Percentiles rank a stretch among this genome's conserved stretches.
Evolutionary conservation across 37 sponge, comb jelly and placozoan genomes (phyloP).

Genomic region (Cladorhizidae sp.): DNA sequence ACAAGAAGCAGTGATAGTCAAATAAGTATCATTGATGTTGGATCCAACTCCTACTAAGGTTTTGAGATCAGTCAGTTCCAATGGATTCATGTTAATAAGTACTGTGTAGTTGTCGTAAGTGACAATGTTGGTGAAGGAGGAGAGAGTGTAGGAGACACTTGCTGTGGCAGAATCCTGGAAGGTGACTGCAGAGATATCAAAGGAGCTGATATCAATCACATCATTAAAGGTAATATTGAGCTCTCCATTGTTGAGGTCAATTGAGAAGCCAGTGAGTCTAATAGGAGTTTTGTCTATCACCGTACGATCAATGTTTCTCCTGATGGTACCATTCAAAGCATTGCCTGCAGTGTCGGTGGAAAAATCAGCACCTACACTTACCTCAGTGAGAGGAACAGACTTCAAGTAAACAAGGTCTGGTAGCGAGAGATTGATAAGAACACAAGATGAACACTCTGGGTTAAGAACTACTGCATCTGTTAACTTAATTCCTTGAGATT

Average conservation of each 20-base stretch:
- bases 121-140: constrained; percentile 14
- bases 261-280: constrained; percentile 52
- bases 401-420: constrained; percentile 68
- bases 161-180: constrained; percentile 65
- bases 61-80: constrained; percentile 76
- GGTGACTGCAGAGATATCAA: constrained; percentile 69
- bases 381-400: constrained; percentile 33
- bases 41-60: constrained; percentile 63
- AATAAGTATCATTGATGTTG: constrained; percentile 77
- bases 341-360: constrained; percentile 55
- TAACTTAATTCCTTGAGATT: background rate
- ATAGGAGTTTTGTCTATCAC: constrained; percentile 60
- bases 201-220: constrained; percentile 71
- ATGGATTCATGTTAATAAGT: constrained; percentile 33
- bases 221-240: constrained; percentile 87
- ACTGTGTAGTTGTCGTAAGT: constrained; percentile 70
- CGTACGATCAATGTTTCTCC: constrained; percentile 10
- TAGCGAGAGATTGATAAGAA: constrained; percentile 43
- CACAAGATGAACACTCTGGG: constrained; percentile 13
- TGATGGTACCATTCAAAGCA: constrained; percentile 13
- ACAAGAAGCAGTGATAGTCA: constrained; percentile 78
- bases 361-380: constrained; percentile 12
- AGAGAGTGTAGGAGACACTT: constrained; percentile 45
- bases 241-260: constrained; percentile 81
- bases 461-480: constrained; percentile 23